Evolutionary conservation across 2,797 vertebrate genomes (phyloP), one percentile per base, ranked within the genome.

Genomic region (Aotus griseimembra): DNA sequence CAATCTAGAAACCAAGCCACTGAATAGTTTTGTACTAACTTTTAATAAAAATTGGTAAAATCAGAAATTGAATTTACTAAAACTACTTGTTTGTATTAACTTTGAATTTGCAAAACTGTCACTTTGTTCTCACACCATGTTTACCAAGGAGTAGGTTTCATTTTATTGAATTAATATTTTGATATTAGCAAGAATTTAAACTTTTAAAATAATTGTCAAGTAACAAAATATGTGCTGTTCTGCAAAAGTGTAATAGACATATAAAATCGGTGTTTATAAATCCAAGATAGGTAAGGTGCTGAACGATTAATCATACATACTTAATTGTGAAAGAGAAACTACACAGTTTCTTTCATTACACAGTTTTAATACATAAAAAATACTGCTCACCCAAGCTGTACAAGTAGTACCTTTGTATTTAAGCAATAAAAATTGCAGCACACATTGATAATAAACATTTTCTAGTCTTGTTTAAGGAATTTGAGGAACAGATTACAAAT

Each of bases 141-240:
- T 95, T 61, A 48, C 26, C 55, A 84, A 6, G 1, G 7, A 93
- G 52, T 70, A 84, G n/a, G 70, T 92, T 67, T 7, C 7, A 3
- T 77, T 46, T 55, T 83, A 86, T n/a, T 33, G 12, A 89, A 92
- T 64, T 93, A 83, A 64, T 11, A 76, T 61, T 75, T 55, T 75
- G 5, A 87, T 94, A 92, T 92, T 76, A 90, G 81, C 7, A 96
- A 76, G 3, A 88, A 67, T 88, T 90, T 82, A 88, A 94, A 82
- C 11, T 48, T 86, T 82, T 24, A 61, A 48, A 79, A 39, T 19
- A 91, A 87, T 2, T 70, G 5, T 88, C 84, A 89, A 64, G 61
- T 64, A 79, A 76, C 33, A 81, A 88, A 76, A 10, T 26, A 82
- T 86, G 82, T 91, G 15, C 19, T 82, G 0, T 20, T 77, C 2